These are phyloP conservation scores for Tachyglossus aculeatus DNA, from an alignment of 2,797 vertebrate genomes.

Conservation along the genomic window DNA sequence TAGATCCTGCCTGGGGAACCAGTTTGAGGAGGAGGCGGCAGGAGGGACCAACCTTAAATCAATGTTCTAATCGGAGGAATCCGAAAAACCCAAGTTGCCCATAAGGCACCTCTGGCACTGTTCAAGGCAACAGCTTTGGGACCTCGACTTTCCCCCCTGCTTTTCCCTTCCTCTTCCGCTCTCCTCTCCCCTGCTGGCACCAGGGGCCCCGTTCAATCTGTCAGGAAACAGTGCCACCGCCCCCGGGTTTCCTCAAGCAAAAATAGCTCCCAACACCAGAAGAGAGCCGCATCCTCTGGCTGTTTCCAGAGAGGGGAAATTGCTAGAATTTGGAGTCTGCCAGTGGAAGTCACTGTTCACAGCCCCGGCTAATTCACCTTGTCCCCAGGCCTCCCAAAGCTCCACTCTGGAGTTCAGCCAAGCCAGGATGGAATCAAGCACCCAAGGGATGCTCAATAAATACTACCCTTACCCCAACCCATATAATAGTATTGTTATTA, in stretches of 20 bases:
- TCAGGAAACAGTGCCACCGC: background rate
- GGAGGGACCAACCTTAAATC: too few species aligned
- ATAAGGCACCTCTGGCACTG: too few species aligned
- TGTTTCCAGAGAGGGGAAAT: slow-evolving; percentile 10
- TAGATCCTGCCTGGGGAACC: too few species aligned
- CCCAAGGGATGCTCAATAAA: too few species aligned
- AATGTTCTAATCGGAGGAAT: too few species aligned
- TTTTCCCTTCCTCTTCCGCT: background rate
- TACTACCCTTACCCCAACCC: too few species aligned
- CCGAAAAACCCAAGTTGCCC: too few species aligned
- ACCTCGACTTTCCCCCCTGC: too few species aligned
- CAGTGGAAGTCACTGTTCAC: background rate
- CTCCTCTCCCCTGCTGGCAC: background rate
- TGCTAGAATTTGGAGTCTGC: background rate
- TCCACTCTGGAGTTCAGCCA: background rate
- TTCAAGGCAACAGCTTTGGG: too few species aligned
- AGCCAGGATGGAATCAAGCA: too few species aligned
- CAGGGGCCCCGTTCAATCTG: background rate
- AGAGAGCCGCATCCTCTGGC: background rate
- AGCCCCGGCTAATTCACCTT: background rate
- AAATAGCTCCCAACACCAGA: background rate
- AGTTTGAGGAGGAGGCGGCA: too few species aligned
- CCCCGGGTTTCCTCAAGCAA: background rate
- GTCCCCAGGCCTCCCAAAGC: background rate
- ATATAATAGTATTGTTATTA: too few species aligned